Evolutionary conservation across 2,113 vertebrate species (phyloP).

Genomic region (Vulpes lagopus): DNA sequence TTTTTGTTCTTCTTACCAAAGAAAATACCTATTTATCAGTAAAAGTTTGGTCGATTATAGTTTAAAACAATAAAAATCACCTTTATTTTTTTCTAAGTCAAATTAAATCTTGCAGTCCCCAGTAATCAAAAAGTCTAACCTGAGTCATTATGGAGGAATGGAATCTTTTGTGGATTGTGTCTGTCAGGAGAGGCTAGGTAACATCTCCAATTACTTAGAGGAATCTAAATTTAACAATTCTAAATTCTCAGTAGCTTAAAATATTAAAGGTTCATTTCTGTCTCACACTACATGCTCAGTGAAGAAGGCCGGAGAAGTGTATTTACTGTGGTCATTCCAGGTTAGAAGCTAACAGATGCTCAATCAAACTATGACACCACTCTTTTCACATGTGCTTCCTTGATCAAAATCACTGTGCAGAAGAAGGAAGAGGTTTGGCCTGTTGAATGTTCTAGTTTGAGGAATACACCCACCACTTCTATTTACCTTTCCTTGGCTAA

Average conservation of each 20-base stretch:
- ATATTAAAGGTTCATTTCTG: background rate
- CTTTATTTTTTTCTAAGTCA: background rate
- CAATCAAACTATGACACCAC: background rate
- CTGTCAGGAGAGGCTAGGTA: background rate
- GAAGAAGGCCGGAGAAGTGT: background rate
- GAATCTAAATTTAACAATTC: background rate
- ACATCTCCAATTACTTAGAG: background rate
- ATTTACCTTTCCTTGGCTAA: background rate
- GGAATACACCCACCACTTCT: background rate
- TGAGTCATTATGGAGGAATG: background rate
- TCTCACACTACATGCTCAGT: background rate
- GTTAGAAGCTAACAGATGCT: background rate
- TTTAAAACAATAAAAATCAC: background rate
- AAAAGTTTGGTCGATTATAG: background rate
- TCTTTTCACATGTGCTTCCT: background rate
- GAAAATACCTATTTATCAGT: conserved; percentile 11
- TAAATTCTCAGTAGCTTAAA: background rate
- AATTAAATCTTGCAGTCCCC: background rate
- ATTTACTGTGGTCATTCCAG: background rate
- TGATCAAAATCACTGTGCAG: background rate
- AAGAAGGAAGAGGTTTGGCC: background rate
- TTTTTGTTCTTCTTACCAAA: background rate
- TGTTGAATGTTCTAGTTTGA: background rate
- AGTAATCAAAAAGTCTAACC: background rate
- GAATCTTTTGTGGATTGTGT: background rate